Evolutionary conservation across 2,888 invertebrate genomes (phyloP).

Genomic region (Morinoia aosen): DNA sequence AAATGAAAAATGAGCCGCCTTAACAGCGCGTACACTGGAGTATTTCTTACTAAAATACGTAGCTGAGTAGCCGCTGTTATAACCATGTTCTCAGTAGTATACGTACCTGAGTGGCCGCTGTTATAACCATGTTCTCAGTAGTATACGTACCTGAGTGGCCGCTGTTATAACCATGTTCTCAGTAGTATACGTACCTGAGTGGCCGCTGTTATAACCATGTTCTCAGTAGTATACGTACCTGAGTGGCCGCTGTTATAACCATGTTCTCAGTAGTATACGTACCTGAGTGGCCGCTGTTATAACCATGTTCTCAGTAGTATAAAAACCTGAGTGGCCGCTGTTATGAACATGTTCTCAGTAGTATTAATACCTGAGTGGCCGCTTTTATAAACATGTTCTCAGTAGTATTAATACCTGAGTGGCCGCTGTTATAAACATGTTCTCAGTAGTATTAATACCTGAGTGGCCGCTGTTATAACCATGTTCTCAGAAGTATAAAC

Average conservation of each 20-base stretch:
- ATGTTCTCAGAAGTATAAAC: background rate
- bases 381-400: background rate
- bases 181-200: background rate
- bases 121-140: background rate
- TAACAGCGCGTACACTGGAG: background rate
- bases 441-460: background rate
- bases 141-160: background rate
- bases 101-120: background rate
- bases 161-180: background rate
- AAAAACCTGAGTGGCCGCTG: no score
- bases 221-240: no score
- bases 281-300: no score
- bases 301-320: no score
- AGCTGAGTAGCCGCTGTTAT: background rate
- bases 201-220: background rate
- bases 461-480: background rate
- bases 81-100: no score
- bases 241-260: no score
- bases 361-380: no score
- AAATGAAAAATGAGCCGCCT: slow-evolving; percentile 6
- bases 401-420: background rate
- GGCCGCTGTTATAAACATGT: background rate
- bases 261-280: no score
- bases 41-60: background rate
- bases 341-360: no score